Evolutionary conservation across 2,888 invertebrate genomes (phyloP).

Genomic region (Mythimna ferrago): DNA sequence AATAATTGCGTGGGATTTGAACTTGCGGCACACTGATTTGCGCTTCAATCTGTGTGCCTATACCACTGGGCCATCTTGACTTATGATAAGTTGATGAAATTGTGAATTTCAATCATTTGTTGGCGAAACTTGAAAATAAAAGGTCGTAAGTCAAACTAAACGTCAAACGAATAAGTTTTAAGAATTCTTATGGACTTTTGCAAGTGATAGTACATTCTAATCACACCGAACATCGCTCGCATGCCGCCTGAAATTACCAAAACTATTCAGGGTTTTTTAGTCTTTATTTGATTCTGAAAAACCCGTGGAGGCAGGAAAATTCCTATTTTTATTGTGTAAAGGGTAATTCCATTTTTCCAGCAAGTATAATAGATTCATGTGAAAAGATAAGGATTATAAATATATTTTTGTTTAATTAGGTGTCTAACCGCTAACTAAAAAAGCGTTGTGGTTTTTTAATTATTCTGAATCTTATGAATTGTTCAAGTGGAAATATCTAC

Average conservation of each 20-base stretch:
- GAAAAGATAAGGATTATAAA: constrained; percentile 15
- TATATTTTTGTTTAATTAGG: constrained; percentile 3
- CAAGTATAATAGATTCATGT: constrained; percentile 2
- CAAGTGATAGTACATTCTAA: too few species aligned
- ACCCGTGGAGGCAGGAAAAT: constrained; percentile 16
- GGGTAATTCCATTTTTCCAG: constrained; percentile 40
- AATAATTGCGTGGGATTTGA: too few species aligned
- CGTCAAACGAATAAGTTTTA: too few species aligned
- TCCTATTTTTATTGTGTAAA: constrained; percentile 17
- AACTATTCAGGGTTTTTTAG: not conserved
- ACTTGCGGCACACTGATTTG: too few species aligned
- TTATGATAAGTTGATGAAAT: too few species aligned
- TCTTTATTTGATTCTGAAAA: constrained; percentile 12
- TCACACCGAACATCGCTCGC: not conserved
- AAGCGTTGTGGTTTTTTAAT: constrained; percentile 1
- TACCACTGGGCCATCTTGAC: too few species aligned
- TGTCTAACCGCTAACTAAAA: not conserved
- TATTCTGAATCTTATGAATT: not conserved
- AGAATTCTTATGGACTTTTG: too few species aligned
- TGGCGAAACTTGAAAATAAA: too few species aligned
- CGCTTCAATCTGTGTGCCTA: too few species aligned
- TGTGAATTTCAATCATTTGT: too few species aligned
- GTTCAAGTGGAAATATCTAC: not conserved
- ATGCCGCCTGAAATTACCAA: constrained; percentile 10
- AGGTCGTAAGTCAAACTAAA: too few species aligned